A percentile compares a stretch with the other conserved stretches of the same genome.
Conservation (phyloP, 2,888 invertebrate species). For the Galerucella pusilla region DNA sequence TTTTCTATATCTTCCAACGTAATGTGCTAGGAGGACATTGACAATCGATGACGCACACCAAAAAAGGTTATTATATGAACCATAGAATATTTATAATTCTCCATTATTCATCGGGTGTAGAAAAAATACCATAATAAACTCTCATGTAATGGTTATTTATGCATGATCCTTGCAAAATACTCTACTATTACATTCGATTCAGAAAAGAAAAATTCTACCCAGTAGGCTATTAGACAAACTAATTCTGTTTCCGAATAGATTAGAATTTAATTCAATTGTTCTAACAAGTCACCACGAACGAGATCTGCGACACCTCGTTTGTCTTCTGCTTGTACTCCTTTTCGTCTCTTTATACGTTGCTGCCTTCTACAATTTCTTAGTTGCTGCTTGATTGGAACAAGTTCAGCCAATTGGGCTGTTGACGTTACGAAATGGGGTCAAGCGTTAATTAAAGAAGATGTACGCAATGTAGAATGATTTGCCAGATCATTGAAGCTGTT, state of each 20-base stretch:
- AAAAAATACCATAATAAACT: no score
- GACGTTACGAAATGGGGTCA: slow-evolving; percentile 16
- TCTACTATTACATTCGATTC: no score
- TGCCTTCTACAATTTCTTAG: slow-evolving; percentile 6
- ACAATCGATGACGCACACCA: no score
- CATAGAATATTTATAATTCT: no score
- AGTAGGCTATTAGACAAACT: neutral
- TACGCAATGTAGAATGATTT: neutral
- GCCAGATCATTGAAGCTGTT: neutral
- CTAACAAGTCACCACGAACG: slow-evolving; percentile 27
- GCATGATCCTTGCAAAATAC: no score
- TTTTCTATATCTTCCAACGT: no score
- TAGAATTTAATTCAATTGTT: slow-evolving; percentile 37
- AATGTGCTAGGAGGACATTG: no score
- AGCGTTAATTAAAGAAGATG: slow-evolving; percentile 20
- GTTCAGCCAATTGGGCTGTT: slow-evolving; percentile 19
- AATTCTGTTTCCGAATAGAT: slow-evolving; percentile 20
- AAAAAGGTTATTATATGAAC: no score
- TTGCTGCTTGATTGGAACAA: slow-evolving; percentile 20
- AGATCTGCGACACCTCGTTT: slow-evolving; percentile 32
- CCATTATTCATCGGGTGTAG: no score
- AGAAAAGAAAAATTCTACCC: no score
- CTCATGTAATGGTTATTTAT: no score
- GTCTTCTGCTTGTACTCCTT: slow-evolving; percentile 14
- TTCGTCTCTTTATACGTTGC: slow-evolving; percentile 22